Conservation (phyloP, 2,888 invertebrate genomes). For the Plemyria rubiginata region DNA sequence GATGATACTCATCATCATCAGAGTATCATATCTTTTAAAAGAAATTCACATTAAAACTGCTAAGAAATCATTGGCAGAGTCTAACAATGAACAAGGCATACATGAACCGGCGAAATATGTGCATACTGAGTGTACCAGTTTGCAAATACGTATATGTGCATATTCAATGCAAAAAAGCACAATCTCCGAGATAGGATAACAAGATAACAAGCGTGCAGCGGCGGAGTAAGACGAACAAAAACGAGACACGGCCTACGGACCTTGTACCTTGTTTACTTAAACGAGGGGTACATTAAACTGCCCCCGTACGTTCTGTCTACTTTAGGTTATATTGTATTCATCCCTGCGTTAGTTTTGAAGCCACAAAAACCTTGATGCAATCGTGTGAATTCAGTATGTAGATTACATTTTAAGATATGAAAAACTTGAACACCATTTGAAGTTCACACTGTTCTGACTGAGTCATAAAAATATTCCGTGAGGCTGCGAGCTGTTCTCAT, state of each 20-base stretch:
- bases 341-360: background rate
- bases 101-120: conserved; percentile 60
- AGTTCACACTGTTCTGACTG: conserved; percentile 57
- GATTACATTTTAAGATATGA: background rate
- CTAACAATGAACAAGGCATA: conserved; percentile 44
- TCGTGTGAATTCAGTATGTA: background rate
- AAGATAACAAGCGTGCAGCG: conserved; percentile 82
- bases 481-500: conserved; percentile 71
- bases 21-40: no score
- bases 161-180: conserved; percentile 77
- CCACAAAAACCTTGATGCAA: background rate
- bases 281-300: conserved; percentile 71
- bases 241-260: conserved; percentile 76
- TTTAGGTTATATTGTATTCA: conserved; percentile 27
- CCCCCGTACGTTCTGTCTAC: conserved; percentile 48
- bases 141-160: conserved; percentile 56
- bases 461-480: conserved; percentile 63
- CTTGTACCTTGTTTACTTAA: conserved; percentile 81
- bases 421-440: conserved; percentile 16
- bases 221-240: conserved; percentile 78
- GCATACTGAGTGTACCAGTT: conserved; percentile 62
- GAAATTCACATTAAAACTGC: background rate
- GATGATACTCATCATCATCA: no score
- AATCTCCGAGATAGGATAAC: conserved; percentile 83
- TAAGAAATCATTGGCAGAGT: conserved; percentile 19